Base-by-base conservation (phyloP, 2,797 vertebrate species). In the Taeniopygia guttata region DNA sequence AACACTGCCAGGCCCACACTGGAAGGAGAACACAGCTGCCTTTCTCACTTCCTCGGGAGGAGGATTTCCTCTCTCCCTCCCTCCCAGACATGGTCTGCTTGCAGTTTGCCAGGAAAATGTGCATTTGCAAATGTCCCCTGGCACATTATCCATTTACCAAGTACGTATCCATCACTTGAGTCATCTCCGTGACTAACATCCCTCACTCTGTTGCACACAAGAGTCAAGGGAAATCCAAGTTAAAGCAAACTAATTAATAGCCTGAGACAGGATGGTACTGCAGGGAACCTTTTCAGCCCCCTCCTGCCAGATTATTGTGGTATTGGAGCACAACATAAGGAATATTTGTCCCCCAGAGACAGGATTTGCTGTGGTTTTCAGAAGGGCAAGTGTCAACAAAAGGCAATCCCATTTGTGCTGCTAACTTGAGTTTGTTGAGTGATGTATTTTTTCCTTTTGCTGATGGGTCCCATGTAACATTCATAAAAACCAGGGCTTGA, bases 181-280 rank as follows among this genome's bases (percentile, higher is more conserved):
- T 94, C 88, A 87, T 92, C 58, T 76, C 70, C 0, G 1, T 95
- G 93, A 90, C 95, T 95, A 96, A 91, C 56, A 54, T 27, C 56
- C 46, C 62, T 94, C 76, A 82, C 51, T 93, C 45, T 69, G 51
- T 63, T 94, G 76, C 70, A 69, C 59, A 51, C 2, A 4, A 49
- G 52, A 90, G 40, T 77, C 34, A 67, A 68, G 67, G 70, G 58
- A 85, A 92, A 89, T 43, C 54, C 38, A 81, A 93, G 81, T 69
- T 84, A 89, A 86, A 91, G 70, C 19, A 58, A 86, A 84, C 45
- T 90, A 92, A 89, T 90, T 92, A 89, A 94, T 81, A 88, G 84
- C 48, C 73, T 79, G 70, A 87, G 89, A 95, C 82, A 95, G 76
- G 72, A 79, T 73, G 58, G 52, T 88, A 72, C 87, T 78, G 30